Evolutionary conservation across 2,113 vertebrate species (phyloP), one percentile per base, ranked within the genome.

Genomic region (Carassius carassius): DNA sequence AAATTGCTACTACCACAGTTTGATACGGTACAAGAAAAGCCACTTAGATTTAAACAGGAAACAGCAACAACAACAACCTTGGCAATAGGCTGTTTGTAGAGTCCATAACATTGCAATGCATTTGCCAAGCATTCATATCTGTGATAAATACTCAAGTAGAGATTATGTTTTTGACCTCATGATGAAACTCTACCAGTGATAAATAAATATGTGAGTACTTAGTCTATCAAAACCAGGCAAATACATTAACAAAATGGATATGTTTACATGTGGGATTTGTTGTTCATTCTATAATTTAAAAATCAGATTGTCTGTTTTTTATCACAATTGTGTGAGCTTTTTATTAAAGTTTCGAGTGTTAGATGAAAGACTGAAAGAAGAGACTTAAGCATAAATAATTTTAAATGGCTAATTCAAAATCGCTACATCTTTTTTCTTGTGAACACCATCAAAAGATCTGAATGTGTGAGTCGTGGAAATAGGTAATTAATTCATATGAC

Each of bases 381-480:
- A 73, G 13, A 41, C 6, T 47, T 19, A 5, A 47, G 17, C 19
- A 8, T 11, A 4, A 19, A 47, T 70, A 19, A 81, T 56, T 73
- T 81, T 87, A 58, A 73, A 73, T 56, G 17, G 23, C 37, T 77
- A 78, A 85, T 88, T 76, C 73, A 16, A 82, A 78, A 32, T n/a
- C n/a, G 19, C 17, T 49, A 54, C 23, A 67, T 56, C 25, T 47
- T 69, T 78, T 67, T 21, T 2, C 32, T 78, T 72, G 49, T 78
- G 79, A 79, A 83, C 75, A 83, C 23, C 80, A 85, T 80, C 60
- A 76, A 83, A 76, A 83, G 37, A 76, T 23, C 29, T 75, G 44
- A 12, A 37, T 51, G 65, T 25, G 25, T 60, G 37, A 49, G 44
- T 65, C 29, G 25, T n/a, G 25, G 9, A 41, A 41, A 86, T n/a